Evolutionary conservation across 2,797 vertebrate genomes (phyloP).

Genomic region (Calcarius lapponicus): DNA sequence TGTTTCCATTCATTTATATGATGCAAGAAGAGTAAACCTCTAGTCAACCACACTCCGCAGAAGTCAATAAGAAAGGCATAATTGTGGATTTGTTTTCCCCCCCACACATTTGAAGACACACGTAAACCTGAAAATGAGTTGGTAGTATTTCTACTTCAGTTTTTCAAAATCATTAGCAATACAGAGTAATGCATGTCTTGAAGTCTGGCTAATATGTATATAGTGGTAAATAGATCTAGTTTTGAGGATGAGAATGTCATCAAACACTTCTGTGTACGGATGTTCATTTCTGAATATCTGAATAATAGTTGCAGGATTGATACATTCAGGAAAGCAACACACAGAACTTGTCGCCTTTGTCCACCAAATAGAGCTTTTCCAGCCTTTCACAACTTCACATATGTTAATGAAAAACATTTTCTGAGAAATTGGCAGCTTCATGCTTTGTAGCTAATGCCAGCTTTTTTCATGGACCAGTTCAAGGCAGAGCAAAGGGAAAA

Average conservation of each 20-base stretch:
- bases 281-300: constrained; percentile 49
- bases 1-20: neutral
- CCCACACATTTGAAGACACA: neutral
- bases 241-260: neutral
- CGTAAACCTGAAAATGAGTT: neutral
- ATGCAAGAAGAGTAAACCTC: neutral
- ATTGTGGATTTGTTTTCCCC: neutral
- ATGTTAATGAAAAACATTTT: constrained; percentile 78
- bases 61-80: neutral
- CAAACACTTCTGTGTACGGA: neutral
- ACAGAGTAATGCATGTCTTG: neutral
- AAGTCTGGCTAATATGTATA: neutral
- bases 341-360: constrained; percentile 50
- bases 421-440: constrained; percentile 69
- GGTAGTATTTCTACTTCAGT: neutral
- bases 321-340: constrained; percentile 34
- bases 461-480: constrained; percentile 74
- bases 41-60: neutral
- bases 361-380: constrained; percentile 65
- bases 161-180: neutral
- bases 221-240: neutral
- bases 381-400: constrained; percentile 74
- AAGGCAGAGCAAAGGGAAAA: constrained; percentile 63
- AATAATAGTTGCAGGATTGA: constrained; percentile 26
- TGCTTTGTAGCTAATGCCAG: constrained; percentile 72